phyloP scores from a whole-genome alignment of 2,797 vertebrate genomes.

The Clarias platycephalus region DNA sequence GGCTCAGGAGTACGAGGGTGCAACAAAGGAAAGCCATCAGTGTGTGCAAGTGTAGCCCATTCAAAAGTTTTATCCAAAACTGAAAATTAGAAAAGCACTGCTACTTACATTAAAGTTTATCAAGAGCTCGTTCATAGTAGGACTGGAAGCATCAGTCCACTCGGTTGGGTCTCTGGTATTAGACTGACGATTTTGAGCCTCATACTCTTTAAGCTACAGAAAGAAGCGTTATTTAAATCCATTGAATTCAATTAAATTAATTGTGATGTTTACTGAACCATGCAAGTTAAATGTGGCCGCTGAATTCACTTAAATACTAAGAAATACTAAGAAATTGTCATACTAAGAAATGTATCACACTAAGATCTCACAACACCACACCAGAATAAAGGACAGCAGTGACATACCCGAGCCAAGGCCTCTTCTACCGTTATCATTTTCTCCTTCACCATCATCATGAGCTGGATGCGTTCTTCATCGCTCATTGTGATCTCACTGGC shows the following conservation, averaged over 20 bases:
- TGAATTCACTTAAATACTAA: neutral
- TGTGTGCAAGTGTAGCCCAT: neutral
- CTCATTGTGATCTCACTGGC: slow-evolving; percentile 99
- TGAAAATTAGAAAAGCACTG: neutral
- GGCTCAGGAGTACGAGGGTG: neutral
- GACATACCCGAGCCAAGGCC: slow-evolving; percentile 91
- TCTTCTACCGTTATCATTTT: slow-evolving; percentile 99
- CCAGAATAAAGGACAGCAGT: neutral
- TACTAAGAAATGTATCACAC: neutral
- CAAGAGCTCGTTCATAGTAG: slow-evolving; percentile 78
- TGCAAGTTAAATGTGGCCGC: slow-evolving; percentile 23
- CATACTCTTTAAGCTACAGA: slow-evolving; percentile 95
- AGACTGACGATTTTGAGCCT: slow-evolving; percentile 86
- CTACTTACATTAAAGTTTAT: slow-evolving; percentile 84
- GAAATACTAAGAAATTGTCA: neutral
- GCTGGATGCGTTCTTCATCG: slow-evolving; percentile 94
- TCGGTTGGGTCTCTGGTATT: slow-evolving; percentile 75
- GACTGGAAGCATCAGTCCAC: slow-evolving; percentile 84
- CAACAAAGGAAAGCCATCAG: neutral
- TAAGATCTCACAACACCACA: neutral
- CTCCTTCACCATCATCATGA: slow-evolving; percentile 99
- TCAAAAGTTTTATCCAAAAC: neutral
- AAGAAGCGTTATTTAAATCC: neutral
- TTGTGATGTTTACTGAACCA: slow-evolving; percentile 62
- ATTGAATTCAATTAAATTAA: slow-evolving; percentile 45